Base-by-base conservation (phyloP, 1,140 invertebrate species). In the Harpegnathos saltator region DNA sequence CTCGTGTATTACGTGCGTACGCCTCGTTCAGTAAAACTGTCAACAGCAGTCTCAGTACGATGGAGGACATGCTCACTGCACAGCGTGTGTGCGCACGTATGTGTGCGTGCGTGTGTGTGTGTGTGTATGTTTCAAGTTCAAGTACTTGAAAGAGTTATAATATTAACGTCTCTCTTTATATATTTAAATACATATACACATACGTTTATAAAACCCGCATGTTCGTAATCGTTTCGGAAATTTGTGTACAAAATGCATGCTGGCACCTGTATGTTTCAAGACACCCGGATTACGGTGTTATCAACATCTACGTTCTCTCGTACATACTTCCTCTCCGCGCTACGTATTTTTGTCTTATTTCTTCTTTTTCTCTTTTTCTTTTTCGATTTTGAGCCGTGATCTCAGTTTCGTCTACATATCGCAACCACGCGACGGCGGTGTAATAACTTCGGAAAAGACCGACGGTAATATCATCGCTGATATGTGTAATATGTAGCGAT, bases 261-360 rank as follows among this genome's bases (percentile, higher is more conserved):
- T 91, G 91, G 91, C 89, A 85, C 91, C 91, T 89, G 84, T 88
- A 92, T 90, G 3, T 44, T 9, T 44, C 71, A 63, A 80, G 62
- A 66, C 22, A 44, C 38, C 38, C 38, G 7, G 38, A 9, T 1
- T n/a, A n/a, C 9, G 3, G 38, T 44, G 38, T 44, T 9, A 44
- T 9, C 38, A 9, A 44, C 38, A 44, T 44, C 38, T 33, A 33
- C 29, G 29, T 33, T 33, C 29, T 33, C 29, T 44, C 38, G 38
- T 9, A 11, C 38, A 44, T 44, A 11, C 38, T 11, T 44, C 9
- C 38, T 44, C 11, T 44, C 7, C 38, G 38, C 38, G 38, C 38
- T 44, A 44, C 9, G 38, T 44, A 11, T 44, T 44, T 44, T 44
- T 44, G 3, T 44, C 38, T 9, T 0, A 33, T 33, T 33, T 33